phyloP scores from a whole-genome alignment of 1,140 invertebrate genomes.

The Drosophila chauvacae region DNA sequence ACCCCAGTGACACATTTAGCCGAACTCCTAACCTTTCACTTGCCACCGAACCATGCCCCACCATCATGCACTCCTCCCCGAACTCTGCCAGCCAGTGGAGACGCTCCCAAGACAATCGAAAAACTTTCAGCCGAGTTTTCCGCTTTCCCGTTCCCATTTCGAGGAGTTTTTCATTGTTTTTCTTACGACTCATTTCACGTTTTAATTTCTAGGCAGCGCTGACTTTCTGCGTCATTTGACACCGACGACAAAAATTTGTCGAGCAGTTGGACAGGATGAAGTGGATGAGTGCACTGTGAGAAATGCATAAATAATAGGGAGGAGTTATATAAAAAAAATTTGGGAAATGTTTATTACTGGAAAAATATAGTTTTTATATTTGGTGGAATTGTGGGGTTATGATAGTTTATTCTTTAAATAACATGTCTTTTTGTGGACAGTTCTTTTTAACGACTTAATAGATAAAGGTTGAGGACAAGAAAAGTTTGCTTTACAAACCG shows the following conservation, averaged over 20 bases:
- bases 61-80: neutral
- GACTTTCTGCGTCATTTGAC: conserved; percentile 80
- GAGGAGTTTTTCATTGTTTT: conserved; percentile 78
- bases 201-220: conserved; percentile 75
- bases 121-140: conserved; percentile 69
- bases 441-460: too few relatives aligned
- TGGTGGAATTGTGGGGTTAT: neutral
- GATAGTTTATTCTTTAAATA: too few relatives aligned
- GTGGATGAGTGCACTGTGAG: conserved; percentile 7
- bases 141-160: conserved; percentile 43
- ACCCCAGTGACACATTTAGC: conserved; percentile 80
- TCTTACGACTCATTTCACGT: conserved; percentile 83
- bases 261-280: conserved; percentile 59
- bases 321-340: neutral
- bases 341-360: neutral
- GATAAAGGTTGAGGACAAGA: too few relatives aligned
- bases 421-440: too few relatives aligned
- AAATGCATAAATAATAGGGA: neutral
- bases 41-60: neutral
- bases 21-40: conserved; percentile 50
- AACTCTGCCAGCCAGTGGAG: conserved; percentile 3
- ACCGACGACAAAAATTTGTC: conserved; percentile 75
- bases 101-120: conserved; percentile 71
- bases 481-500: too few relatives aligned
- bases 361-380: neutral